phyloP scores from a whole-genome alignment of 2,797 vertebrate genomes.

The Phalanger gymnotis region DNA sequence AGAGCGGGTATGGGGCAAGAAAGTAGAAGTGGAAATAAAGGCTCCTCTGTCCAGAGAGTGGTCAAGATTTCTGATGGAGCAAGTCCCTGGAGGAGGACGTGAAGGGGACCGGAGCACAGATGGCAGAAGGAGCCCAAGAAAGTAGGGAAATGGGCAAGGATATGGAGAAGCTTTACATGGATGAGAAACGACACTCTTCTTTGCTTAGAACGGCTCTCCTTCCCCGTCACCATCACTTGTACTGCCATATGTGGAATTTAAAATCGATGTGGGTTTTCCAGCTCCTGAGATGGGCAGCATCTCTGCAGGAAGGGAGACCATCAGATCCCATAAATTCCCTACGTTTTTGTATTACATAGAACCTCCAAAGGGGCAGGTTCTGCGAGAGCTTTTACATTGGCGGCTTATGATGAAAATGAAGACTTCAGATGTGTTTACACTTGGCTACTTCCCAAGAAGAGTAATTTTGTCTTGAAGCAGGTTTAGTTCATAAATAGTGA shows the following conservation, averaged over 20 bases:
- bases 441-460: slow-evolving; percentile 84
- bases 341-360: slow-evolving; percentile 63
- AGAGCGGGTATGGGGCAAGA: background rate
- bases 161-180: background rate
- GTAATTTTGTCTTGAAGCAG: slow-evolving; percentile 84
- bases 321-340: slow-evolving; percentile 61
- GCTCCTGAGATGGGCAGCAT: background rate
- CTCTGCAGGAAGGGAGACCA: background rate
- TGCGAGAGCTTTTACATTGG: slow-evolving; percentile 72
- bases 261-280: background rate
- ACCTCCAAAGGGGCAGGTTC: slow-evolving; percentile 67
- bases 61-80: too few species aligned
- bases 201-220: background rate
- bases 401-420: slow-evolving; percentile 80
- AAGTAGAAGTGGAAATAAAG: background rate
- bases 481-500: slow-evolving; percentile 87
- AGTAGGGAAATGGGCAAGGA: background rate
- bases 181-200: background rate
- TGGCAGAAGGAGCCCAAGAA: background rate
- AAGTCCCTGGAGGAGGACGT: background rate
- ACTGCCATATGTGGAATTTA: background rate
- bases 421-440: slow-evolving; percentile 80
- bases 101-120: background rate
- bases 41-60: background rate
- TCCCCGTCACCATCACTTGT: background rate